Conservation (phyloP, 2,888 invertebrate species). For the Xanthostigma xanthostigma region DNA sequence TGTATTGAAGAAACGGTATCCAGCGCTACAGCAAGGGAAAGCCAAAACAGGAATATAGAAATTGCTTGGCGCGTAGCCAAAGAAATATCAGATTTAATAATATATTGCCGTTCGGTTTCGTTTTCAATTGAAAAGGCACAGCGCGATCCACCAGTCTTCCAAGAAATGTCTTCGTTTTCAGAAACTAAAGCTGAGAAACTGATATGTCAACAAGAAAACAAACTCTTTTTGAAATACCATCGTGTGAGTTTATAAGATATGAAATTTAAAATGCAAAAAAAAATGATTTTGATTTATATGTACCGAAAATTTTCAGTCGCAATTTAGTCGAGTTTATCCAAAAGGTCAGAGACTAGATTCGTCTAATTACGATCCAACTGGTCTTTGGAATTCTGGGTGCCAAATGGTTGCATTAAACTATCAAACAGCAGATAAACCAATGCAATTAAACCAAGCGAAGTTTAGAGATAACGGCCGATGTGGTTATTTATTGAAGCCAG, state of each 20-base stretch:
- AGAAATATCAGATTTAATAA: slow-evolving; percentile 92
- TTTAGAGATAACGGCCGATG: slow-evolving; percentile 86
- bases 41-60: slow-evolving; percentile 74
- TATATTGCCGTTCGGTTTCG: slow-evolving; percentile 83
- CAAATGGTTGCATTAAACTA: slow-evolving; percentile 98
- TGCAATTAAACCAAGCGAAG: slow-evolving; percentile 91
- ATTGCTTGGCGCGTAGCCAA: slow-evolving; percentile 82
- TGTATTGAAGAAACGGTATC: slow-evolving; percentile 76
- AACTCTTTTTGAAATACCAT: slow-evolving; percentile 67
- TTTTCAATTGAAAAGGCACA: slow-evolving; percentile 60
- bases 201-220: slow-evolving; percentile 62
- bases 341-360: slow-evolving; percentile 90
- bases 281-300: neutral
- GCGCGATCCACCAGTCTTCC: slow-evolving; percentile 57
- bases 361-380: slow-evolving; percentile 89
- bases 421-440: slow-evolving; percentile 87
- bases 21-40: slow-evolving; percentile 61
- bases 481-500: slow-evolving; percentile 84
- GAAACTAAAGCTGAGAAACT: slow-evolving; percentile 90
- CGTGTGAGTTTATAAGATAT: slow-evolving; percentile 25
- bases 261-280: neutral
- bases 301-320: slow-evolving; percentile 30
- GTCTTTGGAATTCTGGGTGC: slow-evolving; percentile 90
- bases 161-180: slow-evolving; percentile 96
- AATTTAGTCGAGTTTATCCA: slow-evolving; percentile 91